These are phyloP conservation scores for Melipona quadrifasciata DNA, from an alignment of 1,140 invertebrate species.

Conservation along the genomic window DNA sequence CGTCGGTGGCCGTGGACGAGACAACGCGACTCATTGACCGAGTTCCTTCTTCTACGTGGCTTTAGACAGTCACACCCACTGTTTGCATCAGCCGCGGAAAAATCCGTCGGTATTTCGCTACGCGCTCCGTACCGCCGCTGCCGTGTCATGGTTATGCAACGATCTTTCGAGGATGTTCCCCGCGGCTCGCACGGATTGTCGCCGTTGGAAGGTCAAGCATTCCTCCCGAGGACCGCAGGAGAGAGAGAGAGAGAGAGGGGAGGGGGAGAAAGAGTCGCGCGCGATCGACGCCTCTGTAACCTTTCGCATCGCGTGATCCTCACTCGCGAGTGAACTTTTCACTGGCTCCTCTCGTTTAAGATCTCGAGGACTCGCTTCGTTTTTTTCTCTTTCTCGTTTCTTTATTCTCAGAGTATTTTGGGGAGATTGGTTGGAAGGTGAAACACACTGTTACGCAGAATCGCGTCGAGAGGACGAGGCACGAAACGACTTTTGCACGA, in stretches of 20 bases:
- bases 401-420: background rate
- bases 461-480: background rate
- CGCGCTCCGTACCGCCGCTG: background rate
- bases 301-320: constrained; percentile 28
- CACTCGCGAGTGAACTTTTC: constrained; percentile 23
- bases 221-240: background rate
- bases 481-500: background rate
- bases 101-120: constrained; percentile 15
- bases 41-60: background rate
- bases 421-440: background rate
- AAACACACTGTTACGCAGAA: constrained; percentile 19
- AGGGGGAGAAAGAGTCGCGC: background rate
- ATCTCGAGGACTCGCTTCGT: background rate
- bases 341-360: background rate
- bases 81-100: constrained; percentile 22
- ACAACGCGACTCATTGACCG: constrained; percentile 26
- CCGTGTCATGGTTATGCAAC: constrained; percentile 32
- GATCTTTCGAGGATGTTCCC: constrained; percentile 16
- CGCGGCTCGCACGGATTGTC: background rate
- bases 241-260: background rate
- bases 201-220: constrained; percentile 18
- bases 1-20: constrained; percentile 32
- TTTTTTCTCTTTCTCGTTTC: background rate
- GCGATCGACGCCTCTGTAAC: constrained; percentile 29
- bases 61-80: constrained; percentile 33